Base-by-base conservation (phyloP, 92 coral and sea anemone species). In the Umimayanthus chanpuru region DNA sequence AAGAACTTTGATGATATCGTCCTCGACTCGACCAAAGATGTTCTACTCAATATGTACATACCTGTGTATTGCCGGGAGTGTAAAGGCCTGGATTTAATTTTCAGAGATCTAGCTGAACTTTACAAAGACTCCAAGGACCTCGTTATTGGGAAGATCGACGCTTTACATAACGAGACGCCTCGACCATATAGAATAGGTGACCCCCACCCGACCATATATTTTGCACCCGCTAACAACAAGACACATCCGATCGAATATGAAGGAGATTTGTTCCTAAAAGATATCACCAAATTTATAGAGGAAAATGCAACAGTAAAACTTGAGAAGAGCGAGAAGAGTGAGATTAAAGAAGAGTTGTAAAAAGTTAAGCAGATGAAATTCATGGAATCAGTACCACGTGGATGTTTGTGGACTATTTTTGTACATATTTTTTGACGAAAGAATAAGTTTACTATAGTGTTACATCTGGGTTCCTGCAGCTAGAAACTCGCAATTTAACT, bases 41-140 rank as follows among this genome's bases (percentile, higher is more conserved):
- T 97, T 65, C 92, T 97, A n/a, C 91, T 97, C 32, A 98, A 97
- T 80, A 88, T 97, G 80, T 97, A 97, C 76, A 98, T 98, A 0
- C 99, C 99, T 4, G 96, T 98, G 98, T 97, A 98, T 39, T 98
- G 99, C 14, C 98, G 92, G 85, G 68, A 90, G 18, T 97, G 99
- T 90, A 95, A 97, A 55, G 89, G 94, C 26, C 80, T 97, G 4
- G 98, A 95, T 70, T 96, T 97, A 41, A 88, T 85, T 12, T 97
- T 91, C 93, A 97, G 91, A 93, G 96, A 94, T 68, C 91, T 97
- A 8, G 99, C 94, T 18, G 92, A 95, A 65, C 94, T 89, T 80
- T 97, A 91, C 82, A 94, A 93, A 61, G 98, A 94, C 70, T 88
- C 94, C 41, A 84, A 95, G 6, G 89, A 94, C 89, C 53, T 97